Conservation (phyloP, 1,140 invertebrate species). For the Ruditapes philippinarum region DNA sequence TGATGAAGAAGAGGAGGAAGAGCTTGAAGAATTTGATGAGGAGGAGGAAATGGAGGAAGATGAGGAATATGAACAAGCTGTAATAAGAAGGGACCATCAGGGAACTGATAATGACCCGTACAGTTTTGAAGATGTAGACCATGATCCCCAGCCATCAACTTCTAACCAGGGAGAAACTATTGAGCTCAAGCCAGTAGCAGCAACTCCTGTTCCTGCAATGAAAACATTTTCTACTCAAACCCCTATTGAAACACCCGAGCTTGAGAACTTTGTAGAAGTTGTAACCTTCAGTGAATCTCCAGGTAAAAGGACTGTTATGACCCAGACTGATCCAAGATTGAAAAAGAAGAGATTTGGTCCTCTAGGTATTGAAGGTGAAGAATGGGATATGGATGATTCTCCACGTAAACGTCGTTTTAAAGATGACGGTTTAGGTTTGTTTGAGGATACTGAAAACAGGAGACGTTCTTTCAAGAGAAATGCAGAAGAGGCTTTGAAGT, state of each 20-base stretch:
- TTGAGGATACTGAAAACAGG: constrained; percentile 83
- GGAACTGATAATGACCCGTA: constrained; percentile 40
- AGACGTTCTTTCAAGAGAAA: constrained; percentile 82
- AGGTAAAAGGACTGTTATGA: constrained; percentile 82
- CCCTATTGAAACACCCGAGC: constrained; percentile 70
- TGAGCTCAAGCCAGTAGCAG: constrained; percentile 51
- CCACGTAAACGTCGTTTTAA: constrained; percentile 73
- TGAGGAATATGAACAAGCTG: constrained; percentile 52
- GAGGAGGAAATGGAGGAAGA: constrained; percentile 56
- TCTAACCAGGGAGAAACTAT: constrained; percentile 46
- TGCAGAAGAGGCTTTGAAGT: constrained; percentile 84
- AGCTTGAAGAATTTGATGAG: constrained; percentile 64
- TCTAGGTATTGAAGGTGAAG: constrained; percentile 78
- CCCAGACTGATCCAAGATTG: constrained; percentile 83
- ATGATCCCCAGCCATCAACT: constrained; percentile 57
- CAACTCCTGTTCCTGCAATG: constrained; percentile 58
- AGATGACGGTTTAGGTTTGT: constrained; percentile 81
- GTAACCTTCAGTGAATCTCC: constrained; percentile 80
- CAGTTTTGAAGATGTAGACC: constrained; percentile 57
- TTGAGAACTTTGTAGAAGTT: constrained; percentile 82
- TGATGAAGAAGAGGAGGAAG: constrained; percentile 60
- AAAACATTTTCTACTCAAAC: constrained; percentile 77
- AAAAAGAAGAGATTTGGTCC: constrained; percentile 85
- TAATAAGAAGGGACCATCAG: constrained; percentile 45
- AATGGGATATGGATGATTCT: constrained; percentile 74